Conservation (phyloP, 35 echinoderm and acorn worm species). For the Acanthaster planci region DNA sequence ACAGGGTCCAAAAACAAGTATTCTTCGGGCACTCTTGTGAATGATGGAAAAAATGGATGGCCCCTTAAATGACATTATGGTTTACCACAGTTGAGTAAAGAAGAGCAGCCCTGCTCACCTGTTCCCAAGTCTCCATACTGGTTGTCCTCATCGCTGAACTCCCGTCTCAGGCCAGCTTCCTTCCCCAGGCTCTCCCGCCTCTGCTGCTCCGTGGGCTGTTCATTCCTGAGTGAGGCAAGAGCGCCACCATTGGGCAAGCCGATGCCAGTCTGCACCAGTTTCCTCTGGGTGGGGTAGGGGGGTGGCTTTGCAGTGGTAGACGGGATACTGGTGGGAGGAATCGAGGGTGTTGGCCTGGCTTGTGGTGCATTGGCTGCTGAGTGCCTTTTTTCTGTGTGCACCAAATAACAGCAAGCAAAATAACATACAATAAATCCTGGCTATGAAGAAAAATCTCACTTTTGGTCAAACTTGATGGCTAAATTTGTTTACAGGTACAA, state of each 20-base stretch:
- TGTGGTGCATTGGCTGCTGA: conserved; percentile 1
- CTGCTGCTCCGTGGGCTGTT: neutral
- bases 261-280: neutral
- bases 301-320: neutral
- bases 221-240: neutral
- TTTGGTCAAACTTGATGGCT: too few relatives aligned
- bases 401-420: neutral
- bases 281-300: neutral
- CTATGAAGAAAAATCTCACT: too few relatives aligned
- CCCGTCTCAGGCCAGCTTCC: conserved; percentile 6
- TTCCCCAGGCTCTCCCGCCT: neutral
- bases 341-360: neutral
- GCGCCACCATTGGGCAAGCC: conserved; percentile 1
- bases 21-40: neutral
- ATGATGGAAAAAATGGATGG: neutral
- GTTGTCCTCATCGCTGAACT: conserved; percentile 31
- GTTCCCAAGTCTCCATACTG: conserved; percentile 31
- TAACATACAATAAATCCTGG: neutral
- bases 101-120: neutral
- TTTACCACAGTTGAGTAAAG: too few relatives aligned
- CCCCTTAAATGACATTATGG: neutral
- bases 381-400: neutral
- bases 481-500: too few relatives aligned
- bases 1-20: neutral
- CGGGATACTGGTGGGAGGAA: neutral